Percentiles rank a stretch among this genome's conserved stretches.
Evolutionary conservation across 2,113 vertebrate genomes (phyloP).

Genomic region (Mesocricetus auratus): DNA sequence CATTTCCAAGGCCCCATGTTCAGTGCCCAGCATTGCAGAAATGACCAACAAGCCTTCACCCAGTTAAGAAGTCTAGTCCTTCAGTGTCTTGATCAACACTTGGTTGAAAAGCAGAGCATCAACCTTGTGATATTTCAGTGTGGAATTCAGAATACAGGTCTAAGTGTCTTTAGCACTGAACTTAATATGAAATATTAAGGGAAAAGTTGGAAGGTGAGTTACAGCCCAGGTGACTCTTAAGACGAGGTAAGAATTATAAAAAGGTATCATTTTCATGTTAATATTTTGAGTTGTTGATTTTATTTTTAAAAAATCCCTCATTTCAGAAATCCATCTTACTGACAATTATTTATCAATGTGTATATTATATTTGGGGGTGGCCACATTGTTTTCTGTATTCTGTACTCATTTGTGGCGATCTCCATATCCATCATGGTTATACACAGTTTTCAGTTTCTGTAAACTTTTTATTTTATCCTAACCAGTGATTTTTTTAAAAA

Average conservation of each 20-base stretch:
- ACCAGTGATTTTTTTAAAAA: background rate
- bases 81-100: background rate
- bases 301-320: background rate
- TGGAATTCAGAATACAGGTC: background rate
- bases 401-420: background rate
- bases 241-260: background rate
- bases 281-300: constrained; percentile 18
- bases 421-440: background rate
- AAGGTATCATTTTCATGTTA: background rate
- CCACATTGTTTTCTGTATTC: background rate
- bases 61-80: background rate
- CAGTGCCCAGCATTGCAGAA: background rate
- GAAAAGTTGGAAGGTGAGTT: background rate
- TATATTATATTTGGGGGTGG: background rate
- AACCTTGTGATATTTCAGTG: background rate
- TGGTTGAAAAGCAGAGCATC: background rate
- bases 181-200: background rate
- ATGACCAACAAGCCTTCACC: background rate
- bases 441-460: background rate
- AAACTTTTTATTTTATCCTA: background rate
- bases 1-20: background rate
- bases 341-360: background rate
- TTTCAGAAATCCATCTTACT: background rate
- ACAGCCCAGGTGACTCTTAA: background rate
- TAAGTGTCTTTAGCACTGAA: background rate